Base-by-base conservation (phyloP, 2,888 invertebrate species). In the Acrobeloides nanus region DNA sequence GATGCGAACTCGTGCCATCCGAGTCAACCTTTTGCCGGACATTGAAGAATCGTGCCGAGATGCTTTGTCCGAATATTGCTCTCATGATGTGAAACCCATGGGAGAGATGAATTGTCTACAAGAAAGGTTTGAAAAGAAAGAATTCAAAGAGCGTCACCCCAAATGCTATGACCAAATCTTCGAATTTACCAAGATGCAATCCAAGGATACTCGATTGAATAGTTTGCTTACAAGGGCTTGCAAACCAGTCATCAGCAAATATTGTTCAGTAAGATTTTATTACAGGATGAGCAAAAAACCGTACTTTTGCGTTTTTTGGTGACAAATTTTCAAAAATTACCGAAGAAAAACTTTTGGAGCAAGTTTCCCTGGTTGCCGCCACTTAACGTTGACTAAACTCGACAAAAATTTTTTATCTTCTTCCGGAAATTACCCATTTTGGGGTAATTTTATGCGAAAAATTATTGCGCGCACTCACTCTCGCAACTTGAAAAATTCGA, bases 21-120 rank as follows among this genome's bases (percentile, higher is more conserved):
- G 86, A 68, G 90, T 95, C 1, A 87, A 90, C 72, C 80, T 97
- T 32, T 84, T 89, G 68, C 95, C 95, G 1, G 87, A 90, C 76
- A 84, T 97, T 38, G 93, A 93, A 77, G 85, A 86, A 66, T 81
- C 81, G 29, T 97, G 97, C 73, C 79, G 95, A 20, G 82, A 82
- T 53, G 90, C 93, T 67, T 80, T 97, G 18, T 84, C 86, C 0
- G 80, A 81, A 49, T 80, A 82, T 63, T 97, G 97, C 75, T 84
- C 83, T 49, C 84, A 85, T 59, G 84, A 86, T 31, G 64, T 68
- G 3, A 50, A 64, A 43, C 67, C 68, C 18, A 58, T 64, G 12
- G 59, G 78, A 76, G 95, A 97, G 80, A 85, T 93, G 79, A 78
- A 82, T 48, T 97, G 95, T 71, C 80, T 95, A 38, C 93, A 95